These are phyloP conservation scores for Urocolius indicus DNA, from an alignment of 2,113 vertebrate genomes.

Conservation along the genomic window DNA sequence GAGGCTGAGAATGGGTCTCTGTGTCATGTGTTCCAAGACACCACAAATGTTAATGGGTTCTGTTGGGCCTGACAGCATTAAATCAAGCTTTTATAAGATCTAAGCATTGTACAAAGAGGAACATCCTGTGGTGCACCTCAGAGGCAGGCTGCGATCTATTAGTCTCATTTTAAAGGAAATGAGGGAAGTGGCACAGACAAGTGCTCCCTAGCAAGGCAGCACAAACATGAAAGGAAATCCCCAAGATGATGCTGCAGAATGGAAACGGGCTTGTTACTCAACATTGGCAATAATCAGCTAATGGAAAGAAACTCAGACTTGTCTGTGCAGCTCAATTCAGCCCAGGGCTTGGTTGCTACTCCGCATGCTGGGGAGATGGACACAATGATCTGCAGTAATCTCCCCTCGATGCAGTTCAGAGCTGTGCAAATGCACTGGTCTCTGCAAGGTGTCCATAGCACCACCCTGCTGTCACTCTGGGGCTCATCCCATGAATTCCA, in stretches of 20 bases:
- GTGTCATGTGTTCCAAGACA: neutral
- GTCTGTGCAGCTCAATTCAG: neutral
- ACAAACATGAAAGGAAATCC: constrained; percentile 18
- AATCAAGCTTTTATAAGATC: constrained; percentile 30
- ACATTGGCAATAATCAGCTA: neutral
- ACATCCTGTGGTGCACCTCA: neutral
- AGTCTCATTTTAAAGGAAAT: constrained; percentile 23
- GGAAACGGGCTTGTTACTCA: constrained; percentile 40
- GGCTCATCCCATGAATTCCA: neutral
- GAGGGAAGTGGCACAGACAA: neutral
- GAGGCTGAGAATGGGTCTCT: neutral
- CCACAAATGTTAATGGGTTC: neutral
- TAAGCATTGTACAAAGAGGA: neutral
- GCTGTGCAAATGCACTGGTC: neutral
- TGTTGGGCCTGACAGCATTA: neutral
- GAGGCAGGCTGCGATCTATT: constrained; percentile 49
- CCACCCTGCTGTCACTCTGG: neutral
- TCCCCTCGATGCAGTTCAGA: neutral
- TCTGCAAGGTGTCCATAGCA: neutral
- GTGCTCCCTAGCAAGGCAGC: constrained; percentile 28
- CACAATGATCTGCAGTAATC: neutral
- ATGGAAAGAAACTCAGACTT: neutral
- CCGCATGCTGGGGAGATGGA: neutral
- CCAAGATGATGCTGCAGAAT: neutral
- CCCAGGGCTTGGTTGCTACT: neutral